Base-by-base conservation (phyloP, 2,797 vertebrate species). In the Pipistrellus pygmaeus region DNA sequence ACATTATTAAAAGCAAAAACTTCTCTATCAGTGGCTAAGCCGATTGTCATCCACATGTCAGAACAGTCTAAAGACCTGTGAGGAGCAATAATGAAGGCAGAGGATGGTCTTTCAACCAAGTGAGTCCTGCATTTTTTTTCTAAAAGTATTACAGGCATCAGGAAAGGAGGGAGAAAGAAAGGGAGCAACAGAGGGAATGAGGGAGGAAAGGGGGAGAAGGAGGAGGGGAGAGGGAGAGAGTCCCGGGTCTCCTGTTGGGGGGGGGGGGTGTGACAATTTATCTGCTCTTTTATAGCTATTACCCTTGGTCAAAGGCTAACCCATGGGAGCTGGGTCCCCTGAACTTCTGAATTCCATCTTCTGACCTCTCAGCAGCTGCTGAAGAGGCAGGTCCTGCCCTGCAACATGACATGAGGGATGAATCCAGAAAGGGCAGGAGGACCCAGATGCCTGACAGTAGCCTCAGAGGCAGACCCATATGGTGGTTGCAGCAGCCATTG, bases 1-100 rank as follows among this genome's bases (percentile, higher is more conserved):
- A 96, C 97, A 85, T 94, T 94, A 98, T 95, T 86, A 96, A 97
- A 98, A 95, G 93, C 93, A 89, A 87, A 92, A 95, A 97, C 96
- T 98, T 97, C 97, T 96, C 97, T 96, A 96, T 95, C 96, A 69
- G 83, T 53, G 94, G 85, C 89, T 96, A 96, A 97, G 95, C 20
- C 15, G 35, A 90, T 25, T 96, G 96, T 97, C 97, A 97, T 96
- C 90, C 81, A 94, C 97, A 93, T 90, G 96, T 97, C 97, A 96
- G 25, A 27, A 72, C 69, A 57, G 92, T 0, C 30, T 92, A 86
- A 95, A 48, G 95, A 96, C 66, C 35, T 10, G 15, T 1, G 46
- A 88, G 72, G 27, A 77, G 44, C 35, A 17, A n/a, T 51, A 35
- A 8, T 25, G 7, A 57, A 57, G 69, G 73, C 80, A 57, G 55